Base-by-base conservation (phyloP, 2,888 invertebrate species). In the Carterocephalus palaemon region DNA sequence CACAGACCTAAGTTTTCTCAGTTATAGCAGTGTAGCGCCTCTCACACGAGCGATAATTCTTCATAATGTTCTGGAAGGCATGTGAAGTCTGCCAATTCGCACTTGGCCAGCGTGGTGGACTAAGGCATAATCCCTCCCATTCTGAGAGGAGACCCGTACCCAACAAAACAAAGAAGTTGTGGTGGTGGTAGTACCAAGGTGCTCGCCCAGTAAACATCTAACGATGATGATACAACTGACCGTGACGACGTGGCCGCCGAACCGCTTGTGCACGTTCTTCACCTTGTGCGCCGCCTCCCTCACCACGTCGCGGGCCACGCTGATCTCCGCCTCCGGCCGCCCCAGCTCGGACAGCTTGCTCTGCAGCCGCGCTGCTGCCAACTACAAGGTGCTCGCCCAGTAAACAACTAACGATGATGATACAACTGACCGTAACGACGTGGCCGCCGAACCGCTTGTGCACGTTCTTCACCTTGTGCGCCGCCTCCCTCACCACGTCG, bases 301-400 rank as follows among this genome's bases (percentile, higher is more conserved):
- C n/a, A 87, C 83, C 4, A 84, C 79, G 56, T 82, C 77, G 12
- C 75, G 62, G 42, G 84, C 86, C 1, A 83, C 74, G 45, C 72
- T 80, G 39, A 87, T 83, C 59, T 87, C 87, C 0, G 77, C 70
- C 54, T 75, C 79, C 0, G 87, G 83, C 46, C 83, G 61, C 8
- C 87, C 87, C 6, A 87, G 62, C 52, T 86, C 86, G 0, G 84
- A 84, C 4, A 87, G 56, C 51, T 85, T 86, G 54, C 58, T 76
- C 51, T 87, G 86, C 8, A 87, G 66, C 16, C 85, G 68, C 2
- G 76, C 70, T 1, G 87, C 76, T 19, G 86, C 86, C 38, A 86
- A 69, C 81, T 87, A n/a, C n/a, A n/a, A n/a, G n/a, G n/a, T n/a
- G n/a, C n/a, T n/a, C n/a, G n/a, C n/a, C n/a, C n/a, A n/a, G n/a